Conservation (phyloP, 2,113 vertebrate species). For the Perca fluviatilis region DNA sequence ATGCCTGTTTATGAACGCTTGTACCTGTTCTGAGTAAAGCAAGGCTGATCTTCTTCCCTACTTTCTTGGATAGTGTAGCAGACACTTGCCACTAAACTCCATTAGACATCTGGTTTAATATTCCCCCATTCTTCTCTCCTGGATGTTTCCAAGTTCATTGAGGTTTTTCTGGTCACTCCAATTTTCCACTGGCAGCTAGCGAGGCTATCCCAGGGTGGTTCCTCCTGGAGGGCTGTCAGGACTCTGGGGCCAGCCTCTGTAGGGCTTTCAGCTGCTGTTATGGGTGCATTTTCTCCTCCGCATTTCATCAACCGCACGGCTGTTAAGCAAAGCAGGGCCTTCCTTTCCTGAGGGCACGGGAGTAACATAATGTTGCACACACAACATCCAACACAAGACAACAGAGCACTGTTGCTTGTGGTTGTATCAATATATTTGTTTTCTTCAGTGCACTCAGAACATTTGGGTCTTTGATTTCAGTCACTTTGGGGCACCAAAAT, state of each 20-base stretch:
- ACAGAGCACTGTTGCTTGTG: constrained; percentile 29
- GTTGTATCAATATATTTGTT: constrained; percentile 15
- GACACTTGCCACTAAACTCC: constrained; percentile 88
- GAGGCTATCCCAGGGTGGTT: constrained; percentile 88
- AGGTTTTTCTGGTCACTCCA: constrained; percentile 89
- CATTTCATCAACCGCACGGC: constrained; percentile 69
- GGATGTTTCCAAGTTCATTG: constrained; percentile 86
- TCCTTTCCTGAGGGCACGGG: constrained; percentile 34
- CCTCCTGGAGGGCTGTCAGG: constrained; percentile 84
- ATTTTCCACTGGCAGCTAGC: constrained; percentile 88
- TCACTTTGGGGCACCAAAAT: background rate
- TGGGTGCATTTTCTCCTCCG: constrained; percentile 74
- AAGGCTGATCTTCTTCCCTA: constrained; percentile 30
- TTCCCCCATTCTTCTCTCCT: constrained; percentile 82
- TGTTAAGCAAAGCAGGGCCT: constrained; percentile 53
- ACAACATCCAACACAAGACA: constrained; percentile 26
- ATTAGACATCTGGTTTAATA: constrained; percentile 89
- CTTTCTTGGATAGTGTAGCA: constrained; percentile 76
- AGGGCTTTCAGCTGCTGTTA: constrained; percentile 72
- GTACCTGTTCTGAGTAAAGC: constrained; percentile 58
- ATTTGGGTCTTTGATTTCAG: background rate
- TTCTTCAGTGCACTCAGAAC: background rate
- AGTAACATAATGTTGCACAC: constrained; percentile 23
- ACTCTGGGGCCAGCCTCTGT: constrained; percentile 78
- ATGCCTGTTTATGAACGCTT: constrained; percentile 33